These are phyloP conservation scores for Rhamphomyia laevipes DNA, from an alignment of 2,888 invertebrate genomes.

Conservation along the genomic window DNA sequence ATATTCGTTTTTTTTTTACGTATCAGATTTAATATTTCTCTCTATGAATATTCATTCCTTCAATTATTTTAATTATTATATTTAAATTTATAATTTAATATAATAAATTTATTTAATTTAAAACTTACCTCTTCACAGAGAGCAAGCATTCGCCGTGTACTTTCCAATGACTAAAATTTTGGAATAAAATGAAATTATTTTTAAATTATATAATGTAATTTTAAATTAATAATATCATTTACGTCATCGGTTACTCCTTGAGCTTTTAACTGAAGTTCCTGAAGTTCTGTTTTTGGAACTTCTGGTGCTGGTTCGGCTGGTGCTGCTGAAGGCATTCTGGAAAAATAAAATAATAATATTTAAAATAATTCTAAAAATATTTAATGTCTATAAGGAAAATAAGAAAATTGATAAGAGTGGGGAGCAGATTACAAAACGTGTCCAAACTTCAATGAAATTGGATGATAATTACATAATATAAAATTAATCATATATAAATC, in stretches of 20 bases:
- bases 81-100: neutral
- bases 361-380: constrained; percentile 21
- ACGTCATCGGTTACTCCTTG: constrained; percentile 86
- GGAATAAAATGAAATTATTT: neutral
- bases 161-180: constrained; percentile 60
- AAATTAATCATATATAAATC: no score
- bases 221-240: constrained; percentile 25
- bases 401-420: no score
- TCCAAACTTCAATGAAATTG: no score
- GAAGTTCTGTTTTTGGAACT: constrained; percentile 74
- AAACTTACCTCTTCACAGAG: constrained; percentile 67
- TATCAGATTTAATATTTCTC: no score
- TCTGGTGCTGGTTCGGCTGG: constrained; percentile 43
- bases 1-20: no score
- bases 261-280: constrained; percentile 75
- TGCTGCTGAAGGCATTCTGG: constrained; percentile 52
- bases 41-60: no score
- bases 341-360: constrained; percentile 31
- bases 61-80: neutral
- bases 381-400: no score
- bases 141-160: constrained; percentile 83
- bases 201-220: neutral
- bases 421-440: no score
- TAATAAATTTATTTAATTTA: constrained; percentile 6
- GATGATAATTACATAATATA: no score